These are phyloP conservation scores for Vanacampus margaritifer DNA, from an alignment of 2,113 vertebrate genomes.

Conservation along the genomic window DNA sequence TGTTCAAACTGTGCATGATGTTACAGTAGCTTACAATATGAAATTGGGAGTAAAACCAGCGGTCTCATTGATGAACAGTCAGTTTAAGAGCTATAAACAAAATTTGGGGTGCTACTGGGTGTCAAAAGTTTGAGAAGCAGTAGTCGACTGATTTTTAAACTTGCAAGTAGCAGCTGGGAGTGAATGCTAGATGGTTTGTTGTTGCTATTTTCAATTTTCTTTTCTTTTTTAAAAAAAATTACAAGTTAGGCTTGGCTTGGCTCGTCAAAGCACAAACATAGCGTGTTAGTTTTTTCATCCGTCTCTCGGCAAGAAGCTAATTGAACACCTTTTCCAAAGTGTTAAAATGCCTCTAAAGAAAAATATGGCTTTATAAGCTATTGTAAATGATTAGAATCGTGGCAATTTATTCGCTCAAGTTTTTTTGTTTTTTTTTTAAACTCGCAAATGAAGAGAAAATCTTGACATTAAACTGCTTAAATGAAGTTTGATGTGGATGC, in stretches of 20 bases:
- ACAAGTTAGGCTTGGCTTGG: too few relatives aligned
- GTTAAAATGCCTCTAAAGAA: slow-evolving; percentile 5
- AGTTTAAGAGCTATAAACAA: too few relatives aligned
- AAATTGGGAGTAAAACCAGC: too few relatives aligned
- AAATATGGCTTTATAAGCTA: background rate
- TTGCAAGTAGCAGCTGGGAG: background rate
- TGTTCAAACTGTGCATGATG: too few relatives aligned
- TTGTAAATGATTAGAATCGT: background rate
- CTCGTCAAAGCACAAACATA: too few relatives aligned
- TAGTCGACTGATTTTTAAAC: background rate
- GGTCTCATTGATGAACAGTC: too few relatives aligned
- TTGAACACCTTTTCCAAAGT: slow-evolving; percentile 14
- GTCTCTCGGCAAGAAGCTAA: slow-evolving; percentile 2
- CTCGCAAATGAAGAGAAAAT: background rate
- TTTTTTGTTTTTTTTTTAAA: background rate
- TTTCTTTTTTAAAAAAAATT: too few relatives aligned
- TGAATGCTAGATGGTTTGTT: background rate
- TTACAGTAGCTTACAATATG: too few relatives aligned
- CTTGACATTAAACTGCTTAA: background rate
- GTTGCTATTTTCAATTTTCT: background rate
- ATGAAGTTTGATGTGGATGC: background rate
- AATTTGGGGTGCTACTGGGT: too few relatives aligned
- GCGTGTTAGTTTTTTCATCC: slow-evolving; percentile 1
- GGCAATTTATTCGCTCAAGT: background rate
- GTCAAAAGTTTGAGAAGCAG: background rate